Evolutionary conservation across 2,888 invertebrate species (phyloP).

Genomic region (Callimorpha dominula): DNA sequence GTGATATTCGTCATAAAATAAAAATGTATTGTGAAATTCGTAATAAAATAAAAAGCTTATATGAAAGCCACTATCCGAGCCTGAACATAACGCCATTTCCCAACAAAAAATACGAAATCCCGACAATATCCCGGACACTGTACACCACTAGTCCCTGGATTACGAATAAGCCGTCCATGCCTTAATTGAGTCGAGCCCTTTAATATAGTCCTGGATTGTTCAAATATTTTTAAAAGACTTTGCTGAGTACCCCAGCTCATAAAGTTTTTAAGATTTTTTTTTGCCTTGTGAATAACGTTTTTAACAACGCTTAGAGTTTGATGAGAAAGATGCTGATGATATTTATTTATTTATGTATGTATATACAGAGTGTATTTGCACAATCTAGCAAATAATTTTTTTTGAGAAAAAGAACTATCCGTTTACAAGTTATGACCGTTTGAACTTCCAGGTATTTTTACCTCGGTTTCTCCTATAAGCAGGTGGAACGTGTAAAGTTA

Average conservation of each 20-base stretch:
- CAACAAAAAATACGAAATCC: constrained; percentile 32
- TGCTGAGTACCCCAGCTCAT: constrained; percentile 15
- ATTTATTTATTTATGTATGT: too few species aligned
- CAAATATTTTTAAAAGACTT: constrained; percentile 39
- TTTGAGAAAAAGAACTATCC: too few species aligned
- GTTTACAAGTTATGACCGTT: too few species aligned
- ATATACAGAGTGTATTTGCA: too few species aligned
- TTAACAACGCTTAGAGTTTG: not conserved
- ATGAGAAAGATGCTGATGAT: not conserved
- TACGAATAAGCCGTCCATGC: constrained; percentile 51
- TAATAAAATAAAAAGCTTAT: constrained; percentile 5
- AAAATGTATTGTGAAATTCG: not conserved
- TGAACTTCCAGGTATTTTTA: too few species aligned
- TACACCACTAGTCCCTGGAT: constrained; percentile 47
- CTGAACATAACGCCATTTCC: constrained; percentile 7
- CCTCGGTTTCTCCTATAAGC: too few species aligned
- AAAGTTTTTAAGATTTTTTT: constrained; percentile 24
- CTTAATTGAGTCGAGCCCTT: constrained; percentile 57
- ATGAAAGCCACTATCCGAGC: constrained; percentile 9
- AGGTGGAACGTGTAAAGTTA: too few species aligned
- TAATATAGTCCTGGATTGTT: constrained; percentile 55
- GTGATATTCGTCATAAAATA: not conserved
- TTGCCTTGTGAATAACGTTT: constrained; percentile 3
- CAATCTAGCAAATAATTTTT: too few species aligned
- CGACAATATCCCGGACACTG: constrained; percentile 30